Percentiles rank a stretch among this genome's conserved stretches.
phyloP scores from a whole-genome alignment of 2,888 invertebrate species.

The Luffia ferchaultella region DNA sequence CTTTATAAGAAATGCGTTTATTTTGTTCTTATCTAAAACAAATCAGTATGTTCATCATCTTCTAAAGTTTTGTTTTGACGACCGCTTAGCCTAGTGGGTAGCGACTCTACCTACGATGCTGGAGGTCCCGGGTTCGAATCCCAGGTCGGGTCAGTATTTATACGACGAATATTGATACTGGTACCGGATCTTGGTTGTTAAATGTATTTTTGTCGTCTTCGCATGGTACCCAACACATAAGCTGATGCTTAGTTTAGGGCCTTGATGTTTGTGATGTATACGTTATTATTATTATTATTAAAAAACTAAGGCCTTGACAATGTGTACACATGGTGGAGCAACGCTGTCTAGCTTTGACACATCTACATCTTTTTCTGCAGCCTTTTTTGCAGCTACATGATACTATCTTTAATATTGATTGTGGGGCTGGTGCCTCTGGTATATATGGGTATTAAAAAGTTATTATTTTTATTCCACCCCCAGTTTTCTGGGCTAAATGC shows the following conservation, averaged over 20 bases:
- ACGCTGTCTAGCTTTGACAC: slow-evolving; percentile 9
- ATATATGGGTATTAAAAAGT: slow-evolving; percentile 6
- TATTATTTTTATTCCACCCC: slow-evolving; percentile 9
- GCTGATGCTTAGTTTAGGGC: too few relatives aligned
- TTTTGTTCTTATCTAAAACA: background rate
- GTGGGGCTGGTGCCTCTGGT: slow-evolving; percentile 6
- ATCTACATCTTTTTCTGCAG: slow-evolving; percentile 9
- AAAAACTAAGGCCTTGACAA: background rate
- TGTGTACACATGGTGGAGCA: slow-evolving; percentile 8
- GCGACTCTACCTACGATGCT: too few relatives aligned
- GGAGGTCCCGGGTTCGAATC: too few relatives aligned
- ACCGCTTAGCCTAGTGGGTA: too few relatives aligned
- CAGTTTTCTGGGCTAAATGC: slow-evolving; percentile 11
- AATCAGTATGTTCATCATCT: background rate
- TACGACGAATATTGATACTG: too few relatives aligned
- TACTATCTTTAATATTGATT: slow-evolving; percentile 9
- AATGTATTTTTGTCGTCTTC: too few relatives aligned
- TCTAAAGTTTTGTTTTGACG: background rate
- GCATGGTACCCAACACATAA: too few relatives aligned
- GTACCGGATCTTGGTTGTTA: too few relatives aligned
- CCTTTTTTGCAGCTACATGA: slow-evolving; percentile 10
- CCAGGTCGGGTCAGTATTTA: too few relatives aligned
- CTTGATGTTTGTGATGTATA: too few relatives aligned
- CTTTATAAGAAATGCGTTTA: background rate
- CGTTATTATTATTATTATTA: too few relatives aligned